Evolutionary conservation across 2,888 invertebrate species (phyloP).

Genomic region (Pterostichus niger): DNA sequence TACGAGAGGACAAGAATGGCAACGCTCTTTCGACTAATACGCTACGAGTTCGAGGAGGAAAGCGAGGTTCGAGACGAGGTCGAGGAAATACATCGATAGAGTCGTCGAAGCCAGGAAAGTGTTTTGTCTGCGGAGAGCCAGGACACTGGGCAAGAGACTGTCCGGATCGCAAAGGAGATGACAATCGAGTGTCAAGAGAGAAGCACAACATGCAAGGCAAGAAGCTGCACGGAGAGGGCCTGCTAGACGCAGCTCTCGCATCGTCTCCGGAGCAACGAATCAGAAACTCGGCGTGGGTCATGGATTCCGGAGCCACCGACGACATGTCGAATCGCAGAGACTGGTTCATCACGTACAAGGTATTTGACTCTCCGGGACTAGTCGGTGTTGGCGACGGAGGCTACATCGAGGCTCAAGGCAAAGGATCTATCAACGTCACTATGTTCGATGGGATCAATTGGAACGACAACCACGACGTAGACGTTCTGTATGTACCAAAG

Average conservation of each 20-base stretch:
- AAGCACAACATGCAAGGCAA: no score
- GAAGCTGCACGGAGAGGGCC: no score
- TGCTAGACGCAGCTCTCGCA: constrained; percentile 62
- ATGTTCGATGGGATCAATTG: not conserved
- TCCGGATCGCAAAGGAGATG: no score
- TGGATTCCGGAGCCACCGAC: not conserved
- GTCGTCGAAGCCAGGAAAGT: no score
- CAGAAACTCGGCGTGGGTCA: not conserved
- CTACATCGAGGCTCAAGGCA: not conserved
- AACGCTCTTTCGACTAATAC: no score
- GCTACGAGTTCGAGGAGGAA: no score
- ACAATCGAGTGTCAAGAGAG: no score
- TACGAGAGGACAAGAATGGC: no score
- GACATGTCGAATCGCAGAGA: not conserved
- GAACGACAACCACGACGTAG: not conserved
- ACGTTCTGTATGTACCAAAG: not conserved
- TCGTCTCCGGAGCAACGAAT: not conserved
- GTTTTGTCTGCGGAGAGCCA: no score
- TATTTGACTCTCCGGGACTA: not conserved
- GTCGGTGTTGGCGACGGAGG: not conserved
- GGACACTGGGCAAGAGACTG: no score
- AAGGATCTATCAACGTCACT: not conserved
- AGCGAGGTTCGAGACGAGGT: no score
- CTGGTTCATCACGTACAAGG: not conserved
- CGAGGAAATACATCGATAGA: no score